Percentiles rank a stretch among this genome's conserved stretches.
phyloP scores from a whole-genome alignment of 2,113 vertebrate species.

The Sigmodon hispidus region DNA sequence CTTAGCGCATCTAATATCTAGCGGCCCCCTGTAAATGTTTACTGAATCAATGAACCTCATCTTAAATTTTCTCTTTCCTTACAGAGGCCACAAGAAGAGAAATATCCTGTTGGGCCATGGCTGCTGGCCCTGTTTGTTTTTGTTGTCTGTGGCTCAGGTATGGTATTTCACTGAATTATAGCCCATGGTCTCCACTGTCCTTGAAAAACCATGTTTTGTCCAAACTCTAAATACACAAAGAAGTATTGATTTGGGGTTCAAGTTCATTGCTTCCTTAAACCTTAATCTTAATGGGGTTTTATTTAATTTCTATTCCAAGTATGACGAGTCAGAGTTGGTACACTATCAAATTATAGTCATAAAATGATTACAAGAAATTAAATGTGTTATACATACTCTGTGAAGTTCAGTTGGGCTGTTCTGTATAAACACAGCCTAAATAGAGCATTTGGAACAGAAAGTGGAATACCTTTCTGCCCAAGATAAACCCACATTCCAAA shows the following conservation, averaged over 20 bases:
- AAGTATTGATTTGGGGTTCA: background rate
- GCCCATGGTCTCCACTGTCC: background rate
- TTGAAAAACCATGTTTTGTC: conserved; percentile 51
- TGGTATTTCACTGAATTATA: conserved; percentile 54
- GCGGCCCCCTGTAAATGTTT: background rate
- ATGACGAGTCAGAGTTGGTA: conserved; percentile 16
- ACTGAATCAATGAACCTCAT: conserved; percentile 36
- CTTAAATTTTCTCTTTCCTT: conserved; percentile 70
- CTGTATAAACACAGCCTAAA: background rate
- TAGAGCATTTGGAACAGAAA: conserved; percentile 39
- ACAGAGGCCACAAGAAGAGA: conserved; percentile 90
- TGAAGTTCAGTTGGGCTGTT: background rate
- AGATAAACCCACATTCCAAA: conserved; percentile 53
- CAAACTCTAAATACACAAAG: conserved; percentile 55
- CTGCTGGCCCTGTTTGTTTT: conserved; percentile 89
- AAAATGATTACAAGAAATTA: conserved; percentile 55
- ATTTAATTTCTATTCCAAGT: conserved; percentile 46
- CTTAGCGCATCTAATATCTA: background rate
- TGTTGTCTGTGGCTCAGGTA: conserved; percentile 92
- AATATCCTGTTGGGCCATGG: conserved; percentile 90
- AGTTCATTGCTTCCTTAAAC: conserved; percentile 39
- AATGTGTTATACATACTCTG: background rate
- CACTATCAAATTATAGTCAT: conserved; percentile 46
- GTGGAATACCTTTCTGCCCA: background rate
- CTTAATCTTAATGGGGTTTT: conserved; percentile 43